Evolutionary conservation across 53 echinoderm and acorn worm genomes (phyloP), one percentile per base, ranked within the genome.

Genomic region (Stichopus horrens): DNA sequence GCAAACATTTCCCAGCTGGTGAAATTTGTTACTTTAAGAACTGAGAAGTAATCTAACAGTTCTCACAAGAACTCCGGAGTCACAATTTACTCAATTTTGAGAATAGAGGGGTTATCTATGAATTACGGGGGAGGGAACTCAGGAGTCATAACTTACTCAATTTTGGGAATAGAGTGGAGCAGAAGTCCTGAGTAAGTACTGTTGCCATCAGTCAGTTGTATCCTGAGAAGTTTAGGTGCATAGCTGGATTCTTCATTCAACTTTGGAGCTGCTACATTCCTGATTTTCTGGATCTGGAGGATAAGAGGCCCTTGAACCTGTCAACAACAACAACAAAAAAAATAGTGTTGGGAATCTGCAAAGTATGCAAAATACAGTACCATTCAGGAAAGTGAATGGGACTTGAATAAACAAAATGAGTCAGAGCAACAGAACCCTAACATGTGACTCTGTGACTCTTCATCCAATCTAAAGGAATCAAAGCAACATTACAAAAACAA

Each of bases 261-360:
- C 73, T 99, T 99, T 53, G 99, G 99, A 20, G 99, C 96, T 13
- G 94, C 90, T 54, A 99, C 89, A 79, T 98, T 98, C 16, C 96
- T 87, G 4, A 94, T 78, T 75, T 96, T 99, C 90, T 96, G 96
- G 18, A 99, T 94, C 90, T 99, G 99, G 21, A 96, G 87, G 23
- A 99, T 93, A 86, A 92, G 90, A 8, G 99, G 99, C 18, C 99
- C 99, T 86, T 96, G 95, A 55, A 98, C 79, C 99, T 99, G 14
- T 7, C 7, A 23, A 23, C 21, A 21, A 21, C 5, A 23, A 54
- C 9, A 2, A 52, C 77, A 76, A 23, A 51, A 37, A 37, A 37
- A 37, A 2, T 37, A 1, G 37, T 1, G 37, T 0, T 37, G 37
- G 0, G 37, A 37, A 37, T 37, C 37, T 37, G 37, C 37, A 37